Evolutionary conservation across 2,113 vertebrate species (phyloP).

Genomic region (Hepsetus odoe): DNA sequence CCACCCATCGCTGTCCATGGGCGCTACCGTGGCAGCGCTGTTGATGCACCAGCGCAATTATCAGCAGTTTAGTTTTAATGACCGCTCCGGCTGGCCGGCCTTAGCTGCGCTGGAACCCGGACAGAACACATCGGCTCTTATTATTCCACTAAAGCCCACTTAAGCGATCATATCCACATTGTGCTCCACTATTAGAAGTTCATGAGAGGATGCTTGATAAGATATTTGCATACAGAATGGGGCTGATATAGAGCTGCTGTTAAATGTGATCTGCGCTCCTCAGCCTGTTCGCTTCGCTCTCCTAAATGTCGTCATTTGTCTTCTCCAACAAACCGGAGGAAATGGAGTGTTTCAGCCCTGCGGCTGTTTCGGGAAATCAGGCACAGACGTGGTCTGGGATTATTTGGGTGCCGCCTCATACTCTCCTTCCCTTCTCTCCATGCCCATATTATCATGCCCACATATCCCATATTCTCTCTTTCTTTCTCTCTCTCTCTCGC

Average conservation of each 20-base stretch:
- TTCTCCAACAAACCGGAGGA: slow-evolving; percentile 32
- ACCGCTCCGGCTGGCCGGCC: neutral
- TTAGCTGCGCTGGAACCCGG: slow-evolving; percentile 11
- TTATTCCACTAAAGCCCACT: slow-evolving; percentile 25
- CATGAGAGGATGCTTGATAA: neutral
- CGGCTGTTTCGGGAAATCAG: slow-evolving; percentile 2
- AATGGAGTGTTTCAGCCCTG: slow-evolving; percentile 18
- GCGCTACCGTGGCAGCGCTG: neutral
- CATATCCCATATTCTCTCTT: neutral
- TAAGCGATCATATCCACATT: slow-evolving; percentile 5
- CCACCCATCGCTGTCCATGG: neutral
- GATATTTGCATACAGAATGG: slow-evolving; percentile 18
- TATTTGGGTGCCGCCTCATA: neutral
- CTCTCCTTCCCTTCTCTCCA: neutral
- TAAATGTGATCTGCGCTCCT: slow-evolving; percentile 15
- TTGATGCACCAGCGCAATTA: neutral
- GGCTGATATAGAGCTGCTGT: slow-evolving; percentile 8
- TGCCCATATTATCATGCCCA: no score
- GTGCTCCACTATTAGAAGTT: slow-evolving; percentile 1
- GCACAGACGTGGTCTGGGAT: neutral
- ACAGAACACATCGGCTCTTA: slow-evolving; percentile 10
- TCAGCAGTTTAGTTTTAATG: slow-evolving; percentile 21
- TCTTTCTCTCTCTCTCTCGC: no score
- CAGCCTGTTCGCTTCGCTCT: neutral
- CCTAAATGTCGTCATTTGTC: slow-evolving; percentile 5